Evolutionary conservation across 2,888 invertebrate genomes (phyloP), one percentile per base, ranked within the genome.

Genomic region (Salticus scenicus): DNA sequence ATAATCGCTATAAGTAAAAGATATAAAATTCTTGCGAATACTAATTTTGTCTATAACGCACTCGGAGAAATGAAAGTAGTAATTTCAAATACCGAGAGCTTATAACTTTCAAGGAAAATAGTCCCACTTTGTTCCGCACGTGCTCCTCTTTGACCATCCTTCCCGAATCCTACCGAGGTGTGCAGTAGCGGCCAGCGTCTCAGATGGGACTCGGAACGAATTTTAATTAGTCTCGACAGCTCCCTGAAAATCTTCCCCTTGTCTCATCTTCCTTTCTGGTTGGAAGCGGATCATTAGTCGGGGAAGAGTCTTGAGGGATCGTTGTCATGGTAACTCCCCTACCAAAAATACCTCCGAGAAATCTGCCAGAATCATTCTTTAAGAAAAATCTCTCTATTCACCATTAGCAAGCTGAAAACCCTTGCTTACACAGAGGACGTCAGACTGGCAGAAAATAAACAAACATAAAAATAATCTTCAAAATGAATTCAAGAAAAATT

Each of bases 251-350:
- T 47, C 17, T 47, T 47, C 42, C 42, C n/a, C n/a, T n/a, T n/a
- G n/a, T n/a, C 42, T 47, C 42, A 14, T 47, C 57, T 12, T 57
- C 17, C 17, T 12, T 47, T 24, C 24, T 57, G 20, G 20, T 24
- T 17, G 57, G 57, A 24, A 17, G 57, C 24, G 24, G 57, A 24
- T 24, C 24, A 24, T 24, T 57, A 20, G 24, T 57, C 5, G 17
- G n/a, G 24, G 57, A 24, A 57, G 37, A 20, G 20, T 57, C 57
- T 57, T 57, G 57, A 57, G 57, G 57, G 24, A 57, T 57, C 57
- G 57, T 57, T 24, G 20, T 5, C 57, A 57, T 57, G 57, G 57
- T 4, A 57, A 57, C 57, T 24, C 57, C 57, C 57, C 42, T 47
- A 57, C 57, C 20, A 12, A 24, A 57, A 57, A 57, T 57, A 57